phyloP scores from a whole-genome alignment of 2,797 vertebrate genomes.

The Parauchenoglanis punctatus region DNA sequence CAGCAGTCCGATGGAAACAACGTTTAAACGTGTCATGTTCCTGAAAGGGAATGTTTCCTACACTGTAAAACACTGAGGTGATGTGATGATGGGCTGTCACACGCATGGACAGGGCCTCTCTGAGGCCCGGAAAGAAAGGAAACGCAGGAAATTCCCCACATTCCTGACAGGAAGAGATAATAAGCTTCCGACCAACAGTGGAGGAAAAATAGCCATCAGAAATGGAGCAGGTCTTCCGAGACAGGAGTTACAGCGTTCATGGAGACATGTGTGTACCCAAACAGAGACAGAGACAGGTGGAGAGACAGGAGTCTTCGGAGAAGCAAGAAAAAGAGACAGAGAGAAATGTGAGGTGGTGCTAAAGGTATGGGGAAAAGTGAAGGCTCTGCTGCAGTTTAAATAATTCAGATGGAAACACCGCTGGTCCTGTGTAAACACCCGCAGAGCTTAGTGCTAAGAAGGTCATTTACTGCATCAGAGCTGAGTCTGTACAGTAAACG shows the following conservation, averaged over 20 bases:
- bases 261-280: not conserved
- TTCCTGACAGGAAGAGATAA: constrained; percentile 84
- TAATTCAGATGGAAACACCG: constrained; percentile 74
- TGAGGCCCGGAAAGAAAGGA: constrained; percentile 69
- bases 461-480: constrained; percentile 26
- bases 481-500: not conserved
- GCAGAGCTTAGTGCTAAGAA: constrained; percentile 33
- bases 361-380: constrained; percentile 1
- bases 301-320: not conserved
- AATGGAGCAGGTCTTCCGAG: constrained; percentile 1
- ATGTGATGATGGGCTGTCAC: constrained; percentile 61
- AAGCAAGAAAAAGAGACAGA: not conserved
- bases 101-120: constrained; percentile 66
- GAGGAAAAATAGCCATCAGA: constrained; percentile 47
- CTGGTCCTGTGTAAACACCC: constrained; percentile 22
- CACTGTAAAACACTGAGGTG: constrained; percentile 35
- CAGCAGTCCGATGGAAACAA: constrained; percentile 38
- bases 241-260: not conserved
- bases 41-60: constrained; percentile 17
- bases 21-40: constrained; percentile 41
- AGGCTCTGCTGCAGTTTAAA: constrained; percentile 63
- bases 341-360: not conserved
- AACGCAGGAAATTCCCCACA: constrained; percentile 79
- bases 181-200: constrained; percentile 71
- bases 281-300: not conserved